phyloP scores from a whole-genome alignment of 2,113 vertebrate genomes.

The Capricornis sumatraensis region DNA sequence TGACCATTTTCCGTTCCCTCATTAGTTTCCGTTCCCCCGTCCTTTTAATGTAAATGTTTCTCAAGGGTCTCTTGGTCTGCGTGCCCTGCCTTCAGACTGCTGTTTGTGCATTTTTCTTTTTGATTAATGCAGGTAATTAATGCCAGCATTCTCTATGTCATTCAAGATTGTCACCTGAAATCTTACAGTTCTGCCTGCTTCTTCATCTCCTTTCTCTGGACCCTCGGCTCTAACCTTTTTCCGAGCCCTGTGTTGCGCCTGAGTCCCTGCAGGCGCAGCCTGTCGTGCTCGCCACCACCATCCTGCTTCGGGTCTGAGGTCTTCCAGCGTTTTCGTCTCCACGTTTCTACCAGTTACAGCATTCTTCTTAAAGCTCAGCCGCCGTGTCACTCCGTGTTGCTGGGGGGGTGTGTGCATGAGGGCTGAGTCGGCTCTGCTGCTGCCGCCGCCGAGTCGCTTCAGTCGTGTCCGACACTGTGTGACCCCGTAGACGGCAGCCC shows the following conservation, averaged over 20 bases:
- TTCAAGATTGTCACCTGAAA: background rate
- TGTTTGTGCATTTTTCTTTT: background rate
- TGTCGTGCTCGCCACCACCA: rapidly evolving
- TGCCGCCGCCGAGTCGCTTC: rapidly evolving
- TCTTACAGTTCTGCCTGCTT: background rate
- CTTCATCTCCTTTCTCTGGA: background rate
- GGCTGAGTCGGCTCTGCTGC: background rate
- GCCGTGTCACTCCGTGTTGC: background rate
- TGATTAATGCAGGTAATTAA: background rate
- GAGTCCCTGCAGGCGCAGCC: background rate
- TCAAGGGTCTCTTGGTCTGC: background rate
- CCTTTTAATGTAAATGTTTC: background rate
- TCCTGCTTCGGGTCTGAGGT: background rate
- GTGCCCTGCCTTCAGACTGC: background rate
- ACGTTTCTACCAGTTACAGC: background rate
- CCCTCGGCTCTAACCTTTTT: background rate
- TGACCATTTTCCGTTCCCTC: background rate
- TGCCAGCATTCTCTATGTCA: background rate
- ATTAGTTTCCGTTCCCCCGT: background rate
- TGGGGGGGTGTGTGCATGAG: background rate
- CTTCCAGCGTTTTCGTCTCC: background rate
- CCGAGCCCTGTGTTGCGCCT: background rate
- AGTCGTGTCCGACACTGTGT: background rate
- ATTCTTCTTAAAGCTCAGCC: background rate
- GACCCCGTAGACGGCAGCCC: background rate